These are phyloP conservation scores for Sprattus sprattus DNA, from an alignment of 2,113 vertebrate genomes.

Conservation along the genomic window DNA sequence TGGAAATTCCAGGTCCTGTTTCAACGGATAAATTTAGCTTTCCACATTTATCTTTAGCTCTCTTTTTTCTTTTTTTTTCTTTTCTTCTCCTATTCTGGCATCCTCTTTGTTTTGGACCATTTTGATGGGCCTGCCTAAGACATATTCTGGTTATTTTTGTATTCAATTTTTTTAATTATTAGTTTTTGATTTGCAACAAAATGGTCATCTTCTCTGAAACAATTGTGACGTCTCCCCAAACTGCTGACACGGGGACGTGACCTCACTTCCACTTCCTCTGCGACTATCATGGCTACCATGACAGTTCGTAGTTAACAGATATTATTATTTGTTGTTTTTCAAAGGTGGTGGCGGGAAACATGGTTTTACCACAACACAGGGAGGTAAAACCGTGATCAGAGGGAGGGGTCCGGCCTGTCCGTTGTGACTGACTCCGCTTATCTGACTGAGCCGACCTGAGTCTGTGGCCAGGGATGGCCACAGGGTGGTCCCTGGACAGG, in stretches of 20 bases:
- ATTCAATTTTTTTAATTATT: background rate
- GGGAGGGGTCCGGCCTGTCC: slow-evolving; percentile 43
- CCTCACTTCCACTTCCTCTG: slow-evolving; percentile 33
- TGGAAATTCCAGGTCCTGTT: background rate
- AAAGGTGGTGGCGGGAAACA: slow-evolving; percentile 45
- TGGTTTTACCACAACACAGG: slow-evolving; percentile 40
- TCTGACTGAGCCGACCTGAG: background rate
- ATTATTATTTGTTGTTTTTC: slow-evolving; percentile 19
- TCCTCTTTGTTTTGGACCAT: background rate
- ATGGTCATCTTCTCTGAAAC: slow-evolving; percentile 32
- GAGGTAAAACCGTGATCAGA: slow-evolving; percentile 26
- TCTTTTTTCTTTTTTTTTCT: background rate
- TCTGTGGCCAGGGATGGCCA: background rate
- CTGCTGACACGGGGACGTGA: slow-evolving; percentile 25
- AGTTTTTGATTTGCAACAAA: slow-evolving; percentile 31
- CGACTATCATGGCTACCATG: slow-evolving; percentile 43
- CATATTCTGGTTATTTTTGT: slow-evolving; percentile 28
- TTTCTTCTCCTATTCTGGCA: background rate
- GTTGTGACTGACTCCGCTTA: slow-evolving; percentile 13
- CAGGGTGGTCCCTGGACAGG: slow-evolving; percentile 39
- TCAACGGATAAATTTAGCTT: slow-evolving; percentile 25
- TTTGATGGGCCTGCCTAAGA: slow-evolving; percentile 7
- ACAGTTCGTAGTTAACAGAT: slow-evolving; percentile 26
- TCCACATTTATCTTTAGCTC: slow-evolving; percentile 25
- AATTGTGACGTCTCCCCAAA: slow-evolving; percentile 29